phyloP scores from a whole-genome alignment of 2,797 vertebrate genomes.

The Crenichthys baileyi region DNA sequence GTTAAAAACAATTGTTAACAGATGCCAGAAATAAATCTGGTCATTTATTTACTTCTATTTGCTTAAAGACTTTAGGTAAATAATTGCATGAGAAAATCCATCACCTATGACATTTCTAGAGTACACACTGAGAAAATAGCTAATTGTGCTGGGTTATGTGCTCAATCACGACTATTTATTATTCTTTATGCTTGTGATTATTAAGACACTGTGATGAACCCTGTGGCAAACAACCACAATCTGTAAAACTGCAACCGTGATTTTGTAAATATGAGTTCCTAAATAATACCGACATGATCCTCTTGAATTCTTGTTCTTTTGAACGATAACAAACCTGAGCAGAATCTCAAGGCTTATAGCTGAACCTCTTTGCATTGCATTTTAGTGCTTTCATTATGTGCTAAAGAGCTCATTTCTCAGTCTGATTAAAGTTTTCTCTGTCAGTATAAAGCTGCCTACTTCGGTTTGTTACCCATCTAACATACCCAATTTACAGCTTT shows the following conservation, averaged over 20 bases:
- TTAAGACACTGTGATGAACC: slow-evolving; percentile 9
- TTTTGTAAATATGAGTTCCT: slow-evolving; percentile 8
- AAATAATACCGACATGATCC: slow-evolving; percentile 8
- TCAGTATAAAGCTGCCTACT: background rate
- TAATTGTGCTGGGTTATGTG: background rate
- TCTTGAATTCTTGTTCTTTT: background rate
- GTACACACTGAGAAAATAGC: background rate
- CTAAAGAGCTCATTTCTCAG: slow-evolving; percentile 9
- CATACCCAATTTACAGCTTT: background rate
- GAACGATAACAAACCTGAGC: slow-evolving; percentile 14
- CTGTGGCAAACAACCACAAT: slow-evolving; percentile 9
- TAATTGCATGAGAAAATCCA: slow-evolving; percentile 6
- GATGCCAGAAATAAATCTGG: background rate
- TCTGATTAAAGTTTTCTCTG: slow-evolving; percentile 4
- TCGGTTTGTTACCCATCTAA: background rate
- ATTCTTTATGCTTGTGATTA: slow-evolving; percentile 10
- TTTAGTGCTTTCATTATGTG: slow-evolving; percentile 2
- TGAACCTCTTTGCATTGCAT: slow-evolving; percentile 8
- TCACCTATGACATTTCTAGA: background rate
- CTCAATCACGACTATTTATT: slow-evolving; percentile 9
- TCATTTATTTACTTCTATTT: background rate
- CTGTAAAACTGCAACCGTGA: slow-evolving; percentile 18
- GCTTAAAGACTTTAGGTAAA: slow-evolving; percentile 10
- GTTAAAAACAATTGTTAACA: background rate
- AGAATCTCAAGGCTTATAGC: background rate